Percentiles rank a stretch among this genome's conserved stretches.
Evolutionary conservation across 2,113 vertebrate genomes (phyloP).

Genomic region (Pseudois nayaur): DNA sequence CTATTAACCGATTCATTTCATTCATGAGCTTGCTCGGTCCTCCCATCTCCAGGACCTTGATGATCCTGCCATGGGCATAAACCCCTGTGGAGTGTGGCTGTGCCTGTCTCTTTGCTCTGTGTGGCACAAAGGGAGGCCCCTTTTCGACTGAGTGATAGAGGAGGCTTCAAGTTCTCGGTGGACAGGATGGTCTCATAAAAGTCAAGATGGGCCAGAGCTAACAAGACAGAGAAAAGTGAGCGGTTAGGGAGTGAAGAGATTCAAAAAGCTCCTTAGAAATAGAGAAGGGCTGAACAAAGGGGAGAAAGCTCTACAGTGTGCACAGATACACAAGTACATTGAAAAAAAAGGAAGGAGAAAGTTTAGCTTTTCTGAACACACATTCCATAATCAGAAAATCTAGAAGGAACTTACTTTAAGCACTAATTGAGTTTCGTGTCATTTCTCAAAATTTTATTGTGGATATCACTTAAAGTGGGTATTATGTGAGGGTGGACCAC

Average conservation of each 20-base stretch:
- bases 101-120: background rate
- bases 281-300: background rate
- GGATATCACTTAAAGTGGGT: background rate
- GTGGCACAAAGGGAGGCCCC: background rate
- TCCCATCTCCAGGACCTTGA: background rate
- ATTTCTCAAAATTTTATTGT: background rate
- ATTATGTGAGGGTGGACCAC: background rate
- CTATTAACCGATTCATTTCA: background rate
- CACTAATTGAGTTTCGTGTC: background rate
- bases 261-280: background rate
- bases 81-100: background rate
- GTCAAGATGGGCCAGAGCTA: background rate
- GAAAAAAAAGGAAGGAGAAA: background rate
- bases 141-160: background rate
- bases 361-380: background rate
- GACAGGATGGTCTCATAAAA: background rate
- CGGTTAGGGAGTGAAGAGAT: background rate
- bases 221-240: background rate
- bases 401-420: background rate
- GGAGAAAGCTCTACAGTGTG: background rate
- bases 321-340: background rate
- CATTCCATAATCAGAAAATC: background rate
- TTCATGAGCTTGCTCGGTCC: background rate
- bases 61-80: background rate
- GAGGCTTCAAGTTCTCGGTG: background rate